Percentiles rank a stretch among this genome's conserved stretches.
Evolutionary conservation across 1,140 invertebrate genomes (phyloP).

Genomic region (Diprion similis): DNA sequence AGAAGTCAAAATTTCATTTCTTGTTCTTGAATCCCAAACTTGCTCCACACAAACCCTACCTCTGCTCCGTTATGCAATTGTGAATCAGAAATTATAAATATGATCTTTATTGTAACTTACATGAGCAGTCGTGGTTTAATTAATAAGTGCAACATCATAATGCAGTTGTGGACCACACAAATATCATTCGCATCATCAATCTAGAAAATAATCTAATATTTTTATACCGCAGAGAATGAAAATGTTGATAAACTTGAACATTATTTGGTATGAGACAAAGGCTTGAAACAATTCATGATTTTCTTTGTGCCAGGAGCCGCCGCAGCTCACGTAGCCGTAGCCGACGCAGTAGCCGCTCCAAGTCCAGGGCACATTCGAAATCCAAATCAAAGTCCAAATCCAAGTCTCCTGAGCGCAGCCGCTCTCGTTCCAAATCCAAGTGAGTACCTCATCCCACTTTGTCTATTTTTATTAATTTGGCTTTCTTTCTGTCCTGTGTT

Average conservation of each 20-base stretch:
- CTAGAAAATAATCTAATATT: too few relatives aligned
- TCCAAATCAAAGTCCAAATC: conserved; percentile 74
- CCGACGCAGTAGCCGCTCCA: conserved; percentile 72
- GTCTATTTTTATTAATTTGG: conserved; percentile 24
- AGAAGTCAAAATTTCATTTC: background rate
- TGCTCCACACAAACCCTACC: conserved; percentile 2
- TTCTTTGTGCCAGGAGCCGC: conserved; percentile 50
- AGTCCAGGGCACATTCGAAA: conserved; percentile 72
- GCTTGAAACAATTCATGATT: conserved; percentile 20
- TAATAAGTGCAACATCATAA: conserved; percentile 50
- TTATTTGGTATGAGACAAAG: conserved; percentile 11
- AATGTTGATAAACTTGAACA: background rate
- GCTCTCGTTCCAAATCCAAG: conserved; percentile 67
- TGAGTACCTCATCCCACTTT: conserved; percentile 46
- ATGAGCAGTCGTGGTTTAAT: conserved; percentile 39
- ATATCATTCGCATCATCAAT: too few relatives aligned
- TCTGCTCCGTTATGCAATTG: background rate
- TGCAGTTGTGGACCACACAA: too few relatives aligned
- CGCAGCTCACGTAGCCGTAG: conserved; percentile 66
- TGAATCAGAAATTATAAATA: conserved; percentile 64
- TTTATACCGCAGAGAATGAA: conserved; percentile 15
- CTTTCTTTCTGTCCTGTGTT: conserved; percentile 23
- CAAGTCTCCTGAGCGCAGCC: conserved; percentile 71
- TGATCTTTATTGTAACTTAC: conserved; percentile 28
- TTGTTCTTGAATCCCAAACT: conserved; percentile 9